Base-by-base conservation (phyloP, 2,888 invertebrate genomes). In the Polymixis lichenea region DNA sequence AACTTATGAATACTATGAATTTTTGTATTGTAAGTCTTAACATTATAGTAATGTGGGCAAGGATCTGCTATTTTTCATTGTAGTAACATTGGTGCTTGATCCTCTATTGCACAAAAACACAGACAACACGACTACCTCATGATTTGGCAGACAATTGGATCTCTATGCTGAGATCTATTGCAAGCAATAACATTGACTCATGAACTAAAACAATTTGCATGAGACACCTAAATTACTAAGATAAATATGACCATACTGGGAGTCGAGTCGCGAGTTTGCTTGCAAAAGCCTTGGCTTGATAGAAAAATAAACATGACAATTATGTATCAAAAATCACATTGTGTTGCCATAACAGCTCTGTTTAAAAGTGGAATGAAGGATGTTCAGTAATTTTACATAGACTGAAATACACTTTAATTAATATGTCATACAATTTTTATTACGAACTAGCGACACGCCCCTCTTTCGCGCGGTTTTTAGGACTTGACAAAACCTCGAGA, bases 121-220 rank as follows among this genome's bases (percentile, higher is more conserved):
- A 86, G 87, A 91, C 91, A 92, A 94, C 93, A 90, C 86, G 89
- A 92, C 95, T 96, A 96, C 95, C 95, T 95, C 95, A 95, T 88
- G 89, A 93, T 93, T 94, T 93, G 95, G 95, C 95, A 94, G 95
- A 95, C 92, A 91, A 90, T 90, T 88, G 89, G 89, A 89, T 89
- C 83, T 87, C 86, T 46, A 28, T 74, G 81, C 83, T 66, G 65
- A 75, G 70, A 51, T 75, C 60, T 78, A 55, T 86, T 86, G 83
- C 82, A 79, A 82, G 78, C 72, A 78, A 87, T 78, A 74, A 81
- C 78, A 69, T 65, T 62, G 75, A 75, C 76, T 73, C 67, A 22
- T 67, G 55, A 68, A 75, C 46, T 17, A 68, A 73, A 75, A 56
- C 28, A 79, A 76, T 74, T 76, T 69, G 49, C 62, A 65, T 68